Conservation (phyloP, 2,888 invertebrate species). For the Anorthoa munda region DNA sequence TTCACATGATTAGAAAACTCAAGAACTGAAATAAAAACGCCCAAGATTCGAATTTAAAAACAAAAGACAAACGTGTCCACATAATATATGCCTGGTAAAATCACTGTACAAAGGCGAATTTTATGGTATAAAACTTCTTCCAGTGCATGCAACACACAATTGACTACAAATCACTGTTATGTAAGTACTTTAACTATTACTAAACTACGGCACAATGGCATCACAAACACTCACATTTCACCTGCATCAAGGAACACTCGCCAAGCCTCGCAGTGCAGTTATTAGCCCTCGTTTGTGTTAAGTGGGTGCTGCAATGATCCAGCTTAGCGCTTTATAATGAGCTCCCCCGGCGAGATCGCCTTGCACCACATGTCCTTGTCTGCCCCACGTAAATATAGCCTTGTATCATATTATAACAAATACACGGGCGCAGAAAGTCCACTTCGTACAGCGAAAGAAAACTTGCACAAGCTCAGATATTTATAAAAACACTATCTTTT, state of each 20-base stretch:
- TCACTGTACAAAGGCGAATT: too few species aligned
- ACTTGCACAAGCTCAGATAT: too few species aligned
- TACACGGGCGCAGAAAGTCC: neutral
- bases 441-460: neutral
- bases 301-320: slow-evolving; percentile 74
- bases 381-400: slow-evolving; percentile 66
- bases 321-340: slow-evolving; percentile 83
- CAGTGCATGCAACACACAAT: neutral
- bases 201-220: neutral
- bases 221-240: slow-evolving; percentile 28
- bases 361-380: slow-evolving; percentile 71
- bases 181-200: neutral
- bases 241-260: slow-evolving; percentile 37
- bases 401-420: slow-evolving; percentile 67
- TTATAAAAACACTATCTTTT: too few species aligned
- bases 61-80: neutral
- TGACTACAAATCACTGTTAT: neutral
- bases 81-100: too few species aligned
- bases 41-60: neutral
- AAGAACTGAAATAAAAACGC: neutral
- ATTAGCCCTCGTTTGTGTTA: slow-evolving; percentile 69
- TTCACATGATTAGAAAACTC: neutral
- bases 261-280: slow-evolving; percentile 57
- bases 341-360: slow-evolving; percentile 78
- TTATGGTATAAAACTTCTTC: too few species aligned